These are phyloP conservation scores for Bembecia ichneumoniformis DNA, from an alignment of 2,888 invertebrate species.

Conservation along the genomic window DNA sequence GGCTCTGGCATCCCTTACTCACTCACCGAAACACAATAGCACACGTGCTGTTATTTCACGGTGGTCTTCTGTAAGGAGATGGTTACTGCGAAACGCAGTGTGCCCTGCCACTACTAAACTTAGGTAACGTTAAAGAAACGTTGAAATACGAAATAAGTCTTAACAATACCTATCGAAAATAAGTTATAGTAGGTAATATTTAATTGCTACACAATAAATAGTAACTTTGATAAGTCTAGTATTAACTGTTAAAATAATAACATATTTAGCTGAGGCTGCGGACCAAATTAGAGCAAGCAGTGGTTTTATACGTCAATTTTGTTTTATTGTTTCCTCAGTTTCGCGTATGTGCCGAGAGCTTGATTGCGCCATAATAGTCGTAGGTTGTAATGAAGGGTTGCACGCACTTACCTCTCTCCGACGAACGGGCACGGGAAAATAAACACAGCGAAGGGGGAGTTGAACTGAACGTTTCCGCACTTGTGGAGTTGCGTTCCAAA, in stretches of 20 bases:
- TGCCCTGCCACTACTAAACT: too few species aligned
- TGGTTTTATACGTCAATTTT: conserved; percentile 63
- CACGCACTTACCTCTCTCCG: conserved; percentile 40
- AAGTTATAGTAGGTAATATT: too few species aligned
- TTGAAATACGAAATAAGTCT: too few species aligned
- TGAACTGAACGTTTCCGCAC: conserved; percentile 46
- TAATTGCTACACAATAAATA: neutral
- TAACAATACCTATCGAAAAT: too few species aligned
- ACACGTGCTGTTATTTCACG: too few species aligned
- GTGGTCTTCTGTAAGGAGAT: too few species aligned
- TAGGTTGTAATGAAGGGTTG: conserved; percentile 66
- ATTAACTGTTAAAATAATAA: too few species aligned
- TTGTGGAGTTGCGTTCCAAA: conserved; percentile 39
- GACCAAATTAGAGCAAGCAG: conserved; percentile 52
- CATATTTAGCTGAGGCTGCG: conserved; percentile 13
- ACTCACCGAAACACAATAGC: too few species aligned
- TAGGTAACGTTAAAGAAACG: too few species aligned
- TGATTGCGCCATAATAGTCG: conserved; percentile 65
- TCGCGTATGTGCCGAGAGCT: conserved; percentile 64
- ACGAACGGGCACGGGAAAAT: conserved; percentile 49
- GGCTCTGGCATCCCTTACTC: too few species aligned
- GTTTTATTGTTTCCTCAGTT: conserved; percentile 66
- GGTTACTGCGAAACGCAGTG: too few species aligned
- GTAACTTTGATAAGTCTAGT: too few species aligned
- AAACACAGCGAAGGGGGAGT: conserved; percentile 45